These are phyloP conservation scores for Cylas formicarius DNA, from an alignment of 1,140 invertebrate genomes.

Conservation along the genomic window DNA sequence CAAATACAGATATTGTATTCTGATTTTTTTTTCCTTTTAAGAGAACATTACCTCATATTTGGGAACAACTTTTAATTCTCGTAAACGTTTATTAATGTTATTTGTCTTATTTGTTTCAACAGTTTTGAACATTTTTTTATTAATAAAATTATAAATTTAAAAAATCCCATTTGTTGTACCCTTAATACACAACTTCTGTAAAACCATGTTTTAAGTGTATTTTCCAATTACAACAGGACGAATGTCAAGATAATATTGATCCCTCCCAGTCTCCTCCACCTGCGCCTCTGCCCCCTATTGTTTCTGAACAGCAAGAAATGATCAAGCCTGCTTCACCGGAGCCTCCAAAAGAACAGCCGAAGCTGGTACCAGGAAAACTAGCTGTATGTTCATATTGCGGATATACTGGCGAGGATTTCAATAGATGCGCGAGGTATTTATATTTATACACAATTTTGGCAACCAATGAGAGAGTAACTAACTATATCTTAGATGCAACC, in stretches of 20 bases:
- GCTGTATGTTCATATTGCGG: conserved; percentile 67
- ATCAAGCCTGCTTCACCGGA: conserved; percentile 30
- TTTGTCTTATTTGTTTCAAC: too few species aligned
- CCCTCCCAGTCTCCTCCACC: background rate
- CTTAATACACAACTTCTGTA: background rate
- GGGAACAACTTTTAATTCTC: too few species aligned
- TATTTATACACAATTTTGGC: background rate
- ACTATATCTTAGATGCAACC: conserved; percentile 41
- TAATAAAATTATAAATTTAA: too few species aligned
- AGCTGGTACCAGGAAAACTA: conserved; percentile 57
- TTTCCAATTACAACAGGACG: too few species aligned
- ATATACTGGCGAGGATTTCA: conserved; percentile 62
- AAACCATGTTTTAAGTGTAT: background rate
- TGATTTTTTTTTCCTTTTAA: too few species aligned
- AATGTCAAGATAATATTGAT: too few species aligned
- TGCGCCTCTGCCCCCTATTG: conserved; percentile 1
- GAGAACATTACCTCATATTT: too few species aligned
- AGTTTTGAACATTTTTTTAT: too few species aligned
- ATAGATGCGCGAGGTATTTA: conserved; percentile 53
- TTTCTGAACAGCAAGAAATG: too few species aligned
- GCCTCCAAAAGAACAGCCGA: conserved; percentile 44
- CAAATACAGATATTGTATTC: too few species aligned
- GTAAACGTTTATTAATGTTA: too few species aligned
- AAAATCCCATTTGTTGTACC: too few species aligned
- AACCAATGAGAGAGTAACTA: background rate